phyloP scores from a whole-genome alignment of 2,888 invertebrate species.

The Plebejus melissa region DNA sequence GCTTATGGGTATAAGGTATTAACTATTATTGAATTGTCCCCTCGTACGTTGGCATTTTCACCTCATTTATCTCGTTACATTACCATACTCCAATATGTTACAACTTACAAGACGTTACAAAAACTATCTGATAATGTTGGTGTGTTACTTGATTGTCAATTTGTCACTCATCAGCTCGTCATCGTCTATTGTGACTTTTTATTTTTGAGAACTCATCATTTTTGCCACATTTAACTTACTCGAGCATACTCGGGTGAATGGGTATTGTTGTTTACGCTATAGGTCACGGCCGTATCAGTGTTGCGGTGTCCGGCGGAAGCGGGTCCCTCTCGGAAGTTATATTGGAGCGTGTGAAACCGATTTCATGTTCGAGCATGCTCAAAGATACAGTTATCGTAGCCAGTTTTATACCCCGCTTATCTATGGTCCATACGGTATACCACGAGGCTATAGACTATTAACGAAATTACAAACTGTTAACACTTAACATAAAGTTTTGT shows the following conservation, averaged over 20 bases:
- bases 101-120: too few species aligned
- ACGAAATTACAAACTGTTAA: too few species aligned
- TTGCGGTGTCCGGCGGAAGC: slow-evolving; percentile 71
- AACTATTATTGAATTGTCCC: neutral
- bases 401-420: neutral
- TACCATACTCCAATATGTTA: too few species aligned
- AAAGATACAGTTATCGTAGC: slow-evolving; percentile 1
- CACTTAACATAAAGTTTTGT: too few species aligned
- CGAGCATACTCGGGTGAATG: neutral
- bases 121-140: too few species aligned
- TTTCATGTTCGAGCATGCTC: slow-evolving; percentile 38
- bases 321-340: slow-evolving; percentile 58
- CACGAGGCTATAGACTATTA: neutral
- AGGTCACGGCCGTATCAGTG: slow-evolving; percentile 39
- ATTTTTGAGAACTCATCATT: neutral
- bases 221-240: neutral
- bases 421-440: neutral
- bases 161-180: neutral
- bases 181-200: neutral
- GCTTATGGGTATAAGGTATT: too few species aligned
- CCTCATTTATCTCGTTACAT: too few species aligned
- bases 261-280: slow-evolving; percentile 25
- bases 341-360: slow-evolving; percentile 60
- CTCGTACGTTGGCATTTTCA: neutral
- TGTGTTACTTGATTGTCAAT: neutral